Conservation (phyloP, 2,113 vertebrate genomes). For the Fregetta grallaria region DNA sequence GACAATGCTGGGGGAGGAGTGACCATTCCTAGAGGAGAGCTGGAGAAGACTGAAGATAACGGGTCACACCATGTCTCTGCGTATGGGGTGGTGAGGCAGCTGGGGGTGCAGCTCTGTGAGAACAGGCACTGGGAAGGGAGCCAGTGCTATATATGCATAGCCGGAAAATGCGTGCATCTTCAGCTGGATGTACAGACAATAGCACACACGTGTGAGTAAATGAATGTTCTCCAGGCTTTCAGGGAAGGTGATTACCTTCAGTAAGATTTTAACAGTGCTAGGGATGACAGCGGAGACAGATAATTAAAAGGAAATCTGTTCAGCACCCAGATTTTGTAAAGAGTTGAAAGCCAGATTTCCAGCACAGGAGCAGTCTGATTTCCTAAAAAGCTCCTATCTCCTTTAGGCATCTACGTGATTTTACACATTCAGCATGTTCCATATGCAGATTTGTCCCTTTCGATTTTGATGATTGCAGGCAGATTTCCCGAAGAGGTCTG, state of each 20-base stretch:
- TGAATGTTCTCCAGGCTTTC: not conserved
- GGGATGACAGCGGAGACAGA: not conserved
- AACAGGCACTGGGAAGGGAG: not conserved
- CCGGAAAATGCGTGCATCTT: not conserved
- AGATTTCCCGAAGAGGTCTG: not conserved
- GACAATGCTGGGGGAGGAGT: not conserved
- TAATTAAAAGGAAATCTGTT: not conserved
- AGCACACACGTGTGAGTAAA: not conserved
- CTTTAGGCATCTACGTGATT: rapidly evolving
- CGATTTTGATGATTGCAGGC: not conserved
- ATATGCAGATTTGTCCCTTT: not conserved
- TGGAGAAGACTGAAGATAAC: not conserved
- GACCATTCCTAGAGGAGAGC: not conserved
- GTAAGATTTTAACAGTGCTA: not conserved
- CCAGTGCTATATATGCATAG: not conserved
- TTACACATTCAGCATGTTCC: not conserved
- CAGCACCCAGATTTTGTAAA: not conserved
- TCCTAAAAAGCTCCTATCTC: not conserved
- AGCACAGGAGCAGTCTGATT: not conserved
- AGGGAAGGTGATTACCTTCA: not conserved
- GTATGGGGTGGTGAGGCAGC: not conserved
- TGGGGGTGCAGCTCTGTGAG: not conserved
- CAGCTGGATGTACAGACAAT: not conserved
- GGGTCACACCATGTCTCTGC: rapidly evolving
- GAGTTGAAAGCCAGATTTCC: not conserved